phyloP scores from a whole-genome alignment of 2,797 vertebrate species.

The Sarcophilus harrisii region DNA sequence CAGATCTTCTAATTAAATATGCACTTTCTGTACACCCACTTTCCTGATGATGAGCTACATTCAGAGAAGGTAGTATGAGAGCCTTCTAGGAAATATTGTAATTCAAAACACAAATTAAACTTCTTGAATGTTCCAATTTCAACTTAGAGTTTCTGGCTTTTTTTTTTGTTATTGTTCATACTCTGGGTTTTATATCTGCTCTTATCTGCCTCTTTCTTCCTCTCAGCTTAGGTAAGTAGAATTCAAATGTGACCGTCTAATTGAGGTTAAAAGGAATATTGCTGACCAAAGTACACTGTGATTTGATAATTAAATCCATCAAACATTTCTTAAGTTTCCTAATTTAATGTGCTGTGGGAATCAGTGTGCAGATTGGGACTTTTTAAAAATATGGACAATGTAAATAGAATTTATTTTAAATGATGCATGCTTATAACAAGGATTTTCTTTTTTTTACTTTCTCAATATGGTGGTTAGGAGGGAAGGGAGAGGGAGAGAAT shows the following conservation, averaged over 20 bases:
- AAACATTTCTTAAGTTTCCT: not conserved
- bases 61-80: not conserved
- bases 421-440: not conserved
- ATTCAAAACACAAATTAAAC: not conserved
- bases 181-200: not conserved
- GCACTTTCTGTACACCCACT: not conserved
- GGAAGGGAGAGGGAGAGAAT: not conserved
- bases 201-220: not conserved
- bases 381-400: not conserved
- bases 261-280: not conserved
- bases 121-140: not conserved
- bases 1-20: not conserved
- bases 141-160: not conserved
- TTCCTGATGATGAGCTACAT: not conserved
- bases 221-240: not conserved
- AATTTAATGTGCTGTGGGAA: not conserved
- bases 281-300: not conserved
- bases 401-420: not conserved
- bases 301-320: not conserved
- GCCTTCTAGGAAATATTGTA: not conserved
- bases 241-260: not conserved
- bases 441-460: not conserved
- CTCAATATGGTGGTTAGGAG: not conserved
- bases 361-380: not conserved
- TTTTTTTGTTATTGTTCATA: not conserved